These are phyloP conservation scores for Puffinus mauretanicus DNA, from an alignment of 2,113 vertebrate species.

Conservation along the genomic window DNA sequence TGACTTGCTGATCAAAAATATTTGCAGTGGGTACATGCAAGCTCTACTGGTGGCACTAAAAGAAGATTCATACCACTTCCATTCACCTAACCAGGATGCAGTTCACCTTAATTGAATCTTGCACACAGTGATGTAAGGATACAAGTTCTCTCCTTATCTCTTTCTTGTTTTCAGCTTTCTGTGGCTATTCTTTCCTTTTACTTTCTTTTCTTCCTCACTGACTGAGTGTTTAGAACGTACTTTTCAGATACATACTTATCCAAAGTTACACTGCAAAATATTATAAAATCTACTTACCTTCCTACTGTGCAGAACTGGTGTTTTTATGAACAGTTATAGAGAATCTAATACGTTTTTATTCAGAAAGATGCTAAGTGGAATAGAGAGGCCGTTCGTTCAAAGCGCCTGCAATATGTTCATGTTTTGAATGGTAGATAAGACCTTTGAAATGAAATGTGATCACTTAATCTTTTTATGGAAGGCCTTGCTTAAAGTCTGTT, in stretches of 20 bases:
- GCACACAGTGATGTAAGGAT: background rate
- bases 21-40: too few relatives aligned
- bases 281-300: background rate
- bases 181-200: background rate
- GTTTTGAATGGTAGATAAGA: slow-evolving; percentile 4
- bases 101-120: background rate
- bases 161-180: background rate
- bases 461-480: background rate
- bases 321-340: background rate
- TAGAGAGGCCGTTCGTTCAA: background rate
- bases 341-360: background rate
- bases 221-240: background rate
- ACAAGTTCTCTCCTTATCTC: background rate
- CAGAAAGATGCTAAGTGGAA: background rate
- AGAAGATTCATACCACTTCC: background rate
- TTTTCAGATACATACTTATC: background rate
- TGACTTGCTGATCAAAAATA: background rate
- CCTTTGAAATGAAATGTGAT: slow-evolving; percentile 4
- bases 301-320: background rate
- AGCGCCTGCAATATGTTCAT: background rate
- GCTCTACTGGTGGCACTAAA: background rate
- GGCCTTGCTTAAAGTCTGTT: background rate
- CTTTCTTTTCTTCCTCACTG: background rate
- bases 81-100: background rate
- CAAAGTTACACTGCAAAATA: background rate